phyloP scores from a whole-genome alignment of 2,113 vertebrate species.

The Tinamus guttatus region DNA sequence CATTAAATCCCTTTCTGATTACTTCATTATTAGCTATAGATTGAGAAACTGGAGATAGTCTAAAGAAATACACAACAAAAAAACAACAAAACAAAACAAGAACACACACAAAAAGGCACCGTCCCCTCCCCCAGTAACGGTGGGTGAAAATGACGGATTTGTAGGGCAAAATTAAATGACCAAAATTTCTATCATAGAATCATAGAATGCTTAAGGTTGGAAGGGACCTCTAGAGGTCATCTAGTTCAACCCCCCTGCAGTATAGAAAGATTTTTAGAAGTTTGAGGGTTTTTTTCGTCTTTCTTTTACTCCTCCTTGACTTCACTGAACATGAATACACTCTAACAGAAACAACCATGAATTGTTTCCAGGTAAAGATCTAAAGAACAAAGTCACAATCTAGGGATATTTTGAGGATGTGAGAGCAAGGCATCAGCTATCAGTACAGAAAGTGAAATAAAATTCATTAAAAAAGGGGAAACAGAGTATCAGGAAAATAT shows the following conservation, averaged over 20 bases:
- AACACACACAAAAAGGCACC: too few species aligned
- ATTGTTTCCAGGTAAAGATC: background rate
- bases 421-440: background rate
- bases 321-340: background rate
- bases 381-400: background rate
- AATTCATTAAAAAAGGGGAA: background rate
- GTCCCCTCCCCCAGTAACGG: too few species aligned
- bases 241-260: too few species aligned
- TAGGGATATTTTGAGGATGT: background rate
- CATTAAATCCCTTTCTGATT: background rate
- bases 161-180: background rate
- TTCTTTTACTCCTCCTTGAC: background rate
- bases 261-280: background rate
- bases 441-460: background rate
- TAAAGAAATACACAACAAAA: background rate
- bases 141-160: background rate
- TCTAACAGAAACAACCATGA: background rate
- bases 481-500: background rate
- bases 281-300: background rate
- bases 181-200: background rate
- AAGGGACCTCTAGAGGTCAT: too few species aligned
- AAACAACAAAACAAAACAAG: background rate
- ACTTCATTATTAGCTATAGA: background rate
- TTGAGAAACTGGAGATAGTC: background rate
- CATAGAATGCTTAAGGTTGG: too few species aligned